These are phyloP conservation scores for Megastigmus dorsalis DNA, from an alignment of 2,888 invertebrate species.

Conservation along the genomic window DNA sequence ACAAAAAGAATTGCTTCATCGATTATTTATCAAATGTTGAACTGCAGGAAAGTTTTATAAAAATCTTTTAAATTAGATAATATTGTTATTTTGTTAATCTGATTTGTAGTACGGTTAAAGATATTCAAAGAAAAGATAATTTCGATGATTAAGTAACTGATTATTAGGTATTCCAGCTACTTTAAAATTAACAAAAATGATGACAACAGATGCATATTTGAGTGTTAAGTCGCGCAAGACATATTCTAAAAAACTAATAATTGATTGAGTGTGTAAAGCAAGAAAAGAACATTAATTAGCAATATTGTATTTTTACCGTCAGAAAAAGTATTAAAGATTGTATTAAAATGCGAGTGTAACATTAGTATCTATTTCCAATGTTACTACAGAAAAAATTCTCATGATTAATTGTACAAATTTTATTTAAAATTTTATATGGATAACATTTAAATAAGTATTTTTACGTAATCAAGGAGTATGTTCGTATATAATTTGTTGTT, in stretches of 20 bases:
- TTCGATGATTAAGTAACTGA: conserved; percentile 6
- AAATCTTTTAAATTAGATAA: conserved; percentile 23
- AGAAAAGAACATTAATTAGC: background rate
- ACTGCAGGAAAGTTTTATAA: conserved; percentile 40
- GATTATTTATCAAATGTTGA: conserved; percentile 47
- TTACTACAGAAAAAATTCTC: conserved; percentile 8
- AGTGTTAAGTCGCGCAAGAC: background rate
- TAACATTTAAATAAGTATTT: conserved; percentile 30
- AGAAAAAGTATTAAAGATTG: background rate
- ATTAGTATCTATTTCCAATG: background rate
- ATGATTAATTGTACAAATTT: conserved; percentile 41
- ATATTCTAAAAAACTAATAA: background rate
- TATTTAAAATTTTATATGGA: conserved; percentile 31
- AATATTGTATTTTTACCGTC: background rate
- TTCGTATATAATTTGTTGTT: background rate
- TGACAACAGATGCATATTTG: background rate
- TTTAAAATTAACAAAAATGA: conserved; percentile 2
- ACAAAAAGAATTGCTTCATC: conserved; percentile 32
- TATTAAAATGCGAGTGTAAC: conserved; percentile 5
- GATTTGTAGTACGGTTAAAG: conserved; percentile 1
- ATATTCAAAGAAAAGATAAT: background rate
- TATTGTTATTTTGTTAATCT: conserved; percentile 13
- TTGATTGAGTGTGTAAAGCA: too few species aligned
- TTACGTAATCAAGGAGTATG: background rate
- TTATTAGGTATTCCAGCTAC: background rate